These are phyloP conservation scores for Strigamia maritima DNA, from an alignment of 2,888 invertebrate species.

Conservation along the genomic window DNA sequence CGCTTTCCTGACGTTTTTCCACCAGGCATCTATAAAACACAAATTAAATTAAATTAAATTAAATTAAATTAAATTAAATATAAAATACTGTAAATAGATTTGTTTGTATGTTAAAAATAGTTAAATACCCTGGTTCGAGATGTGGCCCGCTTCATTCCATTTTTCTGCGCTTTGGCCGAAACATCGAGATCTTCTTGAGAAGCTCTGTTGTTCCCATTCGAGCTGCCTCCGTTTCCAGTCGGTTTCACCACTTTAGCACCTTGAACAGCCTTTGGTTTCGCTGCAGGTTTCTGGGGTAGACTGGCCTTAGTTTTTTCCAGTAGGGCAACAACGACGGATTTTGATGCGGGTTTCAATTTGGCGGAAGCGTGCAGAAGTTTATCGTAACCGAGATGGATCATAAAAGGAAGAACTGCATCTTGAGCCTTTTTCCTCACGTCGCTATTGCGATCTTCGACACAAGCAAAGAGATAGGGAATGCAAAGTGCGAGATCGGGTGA, in stretches of 20 bases:
- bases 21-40: neutral
- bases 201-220: neutral
- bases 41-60: neutral
- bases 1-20: neutral
- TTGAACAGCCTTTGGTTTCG: conserved; percentile 54
- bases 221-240: neutral
- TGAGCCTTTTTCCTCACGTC: conserved; percentile 87
- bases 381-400: conserved; percentile 87
- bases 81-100: neutral
- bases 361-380: conserved; percentile 70
- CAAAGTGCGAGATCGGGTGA: conserved; percentile 67
- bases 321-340: conserved; percentile 64
- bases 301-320: conserved; percentile 81
- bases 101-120: neutral
- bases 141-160: conserved; percentile 39
- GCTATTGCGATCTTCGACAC: conserved; percentile 84
- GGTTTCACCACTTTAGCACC: conserved; percentile 46
- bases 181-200: conserved; percentile 22
- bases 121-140: conserved; percentile 42
- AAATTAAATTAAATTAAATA: neutral
- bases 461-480: conserved; percentile 72
- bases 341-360: conserved; percentile 65
- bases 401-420: conserved; percentile 84
- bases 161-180: neutral
- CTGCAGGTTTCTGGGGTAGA: conserved; percentile 71